Evolutionary conservation across 2,113 vertebrate genomes (phyloP).

Genomic region (Octodon degus): DNA sequence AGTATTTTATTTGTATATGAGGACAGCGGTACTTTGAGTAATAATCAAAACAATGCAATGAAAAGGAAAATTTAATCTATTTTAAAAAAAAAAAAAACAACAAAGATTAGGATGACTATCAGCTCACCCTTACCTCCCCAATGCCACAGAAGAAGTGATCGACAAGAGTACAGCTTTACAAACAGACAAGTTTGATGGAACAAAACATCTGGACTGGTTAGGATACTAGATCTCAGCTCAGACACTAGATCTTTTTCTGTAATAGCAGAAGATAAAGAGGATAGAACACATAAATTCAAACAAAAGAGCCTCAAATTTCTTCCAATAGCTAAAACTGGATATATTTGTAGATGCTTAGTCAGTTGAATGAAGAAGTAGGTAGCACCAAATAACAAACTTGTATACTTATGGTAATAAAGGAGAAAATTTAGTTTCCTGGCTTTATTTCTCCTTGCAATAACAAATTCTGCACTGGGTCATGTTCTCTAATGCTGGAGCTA

Average conservation of each 20-base stretch:
- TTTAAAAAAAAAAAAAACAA: too few species aligned
- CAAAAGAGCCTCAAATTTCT: not conserved
- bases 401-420: not conserved
- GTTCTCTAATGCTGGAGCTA: not conserved
- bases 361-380: slow-evolving; percentile 8
- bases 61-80: too few species aligned
- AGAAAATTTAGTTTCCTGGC: not conserved
- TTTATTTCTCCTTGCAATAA: slow-evolving; percentile 16
- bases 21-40: too few species aligned
- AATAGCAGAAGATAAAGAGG: not conserved
- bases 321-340: not conserved
- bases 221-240: not conserved
- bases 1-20: slow-evolving; percentile 25
- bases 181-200: not conserved
- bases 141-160: not conserved
- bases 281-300: not conserved
- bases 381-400: not conserved
- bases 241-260: not conserved
- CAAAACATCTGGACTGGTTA: not conserved
- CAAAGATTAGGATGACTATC: not conserved
- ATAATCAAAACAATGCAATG: too few species aligned
- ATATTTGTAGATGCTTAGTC: not conserved
- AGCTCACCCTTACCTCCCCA: not conserved
- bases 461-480: not conserved
- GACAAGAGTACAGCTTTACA: not conserved